Evolutionary conservation across 1,140 invertebrate species (phyloP).

Genomic region (Drosophila orena): DNA sequence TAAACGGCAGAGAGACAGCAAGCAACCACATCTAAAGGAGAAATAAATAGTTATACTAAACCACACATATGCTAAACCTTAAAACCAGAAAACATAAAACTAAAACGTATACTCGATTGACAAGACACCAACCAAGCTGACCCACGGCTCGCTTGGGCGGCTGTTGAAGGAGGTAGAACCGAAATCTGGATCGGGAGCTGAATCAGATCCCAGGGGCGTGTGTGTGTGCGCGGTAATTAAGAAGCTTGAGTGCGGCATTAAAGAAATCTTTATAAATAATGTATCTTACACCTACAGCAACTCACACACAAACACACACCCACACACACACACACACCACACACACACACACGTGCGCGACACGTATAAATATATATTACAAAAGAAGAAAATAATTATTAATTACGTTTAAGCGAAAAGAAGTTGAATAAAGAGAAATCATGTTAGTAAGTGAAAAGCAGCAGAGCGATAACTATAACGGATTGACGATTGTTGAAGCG

Average conservation of each 20-base stretch:
- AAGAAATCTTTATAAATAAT: conserved; percentile 61
- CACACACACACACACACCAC: conserved; percentile 16
- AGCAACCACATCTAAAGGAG: conserved; percentile 18
- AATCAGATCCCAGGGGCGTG: conserved; percentile 44
- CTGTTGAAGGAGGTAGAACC: conserved; percentile 36
- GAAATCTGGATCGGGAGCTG: conserved; percentile 37
- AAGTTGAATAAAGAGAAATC: conserved; percentile 76
- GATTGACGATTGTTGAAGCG: conserved; percentile 62
- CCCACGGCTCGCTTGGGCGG: conserved; percentile 47
- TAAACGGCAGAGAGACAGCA: conserved; percentile 20
- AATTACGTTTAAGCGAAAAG: conserved; percentile 73
- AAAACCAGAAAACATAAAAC: conserved; percentile 64
- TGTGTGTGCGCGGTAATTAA: conserved; percentile 26
- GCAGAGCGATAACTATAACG: conserved; percentile 52
- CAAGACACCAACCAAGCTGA: conserved; percentile 71
- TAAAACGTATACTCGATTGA: conserved; percentile 81
- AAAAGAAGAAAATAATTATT: conserved; percentile 66
- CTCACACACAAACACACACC: conserved; percentile 33
- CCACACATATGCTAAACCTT: conserved; percentile 61
- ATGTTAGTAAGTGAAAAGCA: conserved; percentile 73
- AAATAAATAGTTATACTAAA: conserved; percentile 55
- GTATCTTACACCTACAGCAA: conserved; percentile 35
- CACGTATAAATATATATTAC: conserved; percentile 77
- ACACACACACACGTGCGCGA: conserved; percentile 34
- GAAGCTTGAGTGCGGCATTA: conserved; percentile 40